These are phyloP conservation scores for Micoletzkya japonica DNA, from an alignment of 2,888 invertebrate genomes.

Conservation along the genomic window DNA sequence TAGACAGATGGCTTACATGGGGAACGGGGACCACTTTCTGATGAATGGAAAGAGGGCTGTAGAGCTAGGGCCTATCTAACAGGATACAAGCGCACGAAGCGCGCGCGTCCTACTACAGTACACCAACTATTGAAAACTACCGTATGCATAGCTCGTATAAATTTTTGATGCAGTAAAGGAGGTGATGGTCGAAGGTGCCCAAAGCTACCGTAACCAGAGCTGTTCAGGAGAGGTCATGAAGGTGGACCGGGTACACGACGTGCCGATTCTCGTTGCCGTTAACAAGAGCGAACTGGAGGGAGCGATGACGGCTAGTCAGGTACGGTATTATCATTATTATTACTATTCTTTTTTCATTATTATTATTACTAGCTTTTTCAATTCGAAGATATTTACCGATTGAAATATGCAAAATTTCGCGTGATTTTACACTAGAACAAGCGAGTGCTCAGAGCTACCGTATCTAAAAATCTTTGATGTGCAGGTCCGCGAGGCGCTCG, in stretches of 20 bases:
- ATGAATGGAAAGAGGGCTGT: no score
- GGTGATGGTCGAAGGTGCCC: no score
- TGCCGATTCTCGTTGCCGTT: conserved; percentile 56
- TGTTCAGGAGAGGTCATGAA: conserved; percentile 54
- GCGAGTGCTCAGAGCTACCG: not conserved
- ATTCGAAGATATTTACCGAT: not conserved
- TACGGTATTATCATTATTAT: conserved; percentile 3
- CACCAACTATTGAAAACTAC: no score
- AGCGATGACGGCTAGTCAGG: conserved; percentile 46
- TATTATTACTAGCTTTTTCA: not conserved
- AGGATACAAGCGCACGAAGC: no score
- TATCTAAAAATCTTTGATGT: not conserved
- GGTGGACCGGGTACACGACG: conserved; percentile 43
- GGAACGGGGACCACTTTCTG: no score
- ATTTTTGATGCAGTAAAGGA: no score
- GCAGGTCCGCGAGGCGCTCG: conserved; percentile 42
- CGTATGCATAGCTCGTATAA: no score
- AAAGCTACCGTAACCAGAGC: no score
- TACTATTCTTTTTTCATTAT: not conserved
- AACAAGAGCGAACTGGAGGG: conserved; percentile 60
- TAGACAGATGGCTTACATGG: no score
- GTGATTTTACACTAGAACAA: not conserved
- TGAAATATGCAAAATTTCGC: not conserved
- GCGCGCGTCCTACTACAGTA: no score
- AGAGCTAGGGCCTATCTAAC: no score